A percentile compares a stretch with the other conserved stretches of the same genome.
Conservation (phyloP, 2,797 vertebrate genomes). For the Scyliorhinus canicula region DNA sequence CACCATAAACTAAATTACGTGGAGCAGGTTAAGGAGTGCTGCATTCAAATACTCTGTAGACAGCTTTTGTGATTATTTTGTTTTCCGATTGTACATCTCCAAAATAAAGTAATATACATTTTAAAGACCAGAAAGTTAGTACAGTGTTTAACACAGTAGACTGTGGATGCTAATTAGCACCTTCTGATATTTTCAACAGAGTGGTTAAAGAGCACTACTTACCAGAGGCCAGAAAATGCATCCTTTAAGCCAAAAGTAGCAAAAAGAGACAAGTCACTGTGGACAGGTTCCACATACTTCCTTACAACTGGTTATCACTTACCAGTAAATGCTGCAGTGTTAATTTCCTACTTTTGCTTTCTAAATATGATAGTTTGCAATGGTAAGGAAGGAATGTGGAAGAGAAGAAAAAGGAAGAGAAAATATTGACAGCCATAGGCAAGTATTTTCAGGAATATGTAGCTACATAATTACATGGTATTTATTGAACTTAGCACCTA, state of each 20-base stretch:
- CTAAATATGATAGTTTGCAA: neutral
- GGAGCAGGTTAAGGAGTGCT: neutral
- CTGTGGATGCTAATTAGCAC: neutral
- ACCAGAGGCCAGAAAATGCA: neutral
- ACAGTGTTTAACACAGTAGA: neutral
- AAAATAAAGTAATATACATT: neutral
- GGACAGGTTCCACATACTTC: neutral
- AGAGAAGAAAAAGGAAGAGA: neutral
- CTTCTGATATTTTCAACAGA: neutral
- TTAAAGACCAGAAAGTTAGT: neutral
- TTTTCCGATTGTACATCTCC: neutral
- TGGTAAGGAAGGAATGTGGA: neutral
- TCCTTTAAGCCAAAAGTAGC: neutral
- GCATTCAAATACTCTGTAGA: neutral
- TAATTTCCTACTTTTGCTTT: neutral
- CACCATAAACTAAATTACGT: neutral
- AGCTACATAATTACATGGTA: neutral
- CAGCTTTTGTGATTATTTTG: neutral
- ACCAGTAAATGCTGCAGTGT: neutral
- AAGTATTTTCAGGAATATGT: neutral
- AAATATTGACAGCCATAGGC: neutral
- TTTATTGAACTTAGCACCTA: neutral
- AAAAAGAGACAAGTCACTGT: neutral
- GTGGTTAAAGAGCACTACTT: neutral
- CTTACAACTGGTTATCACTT: neutral